A percentile compares a stretch with the other conserved stretches of the same genome.
Conservation (phyloP, 2,888 invertebrate genomes). For the Sepiola atlantica region DNA sequence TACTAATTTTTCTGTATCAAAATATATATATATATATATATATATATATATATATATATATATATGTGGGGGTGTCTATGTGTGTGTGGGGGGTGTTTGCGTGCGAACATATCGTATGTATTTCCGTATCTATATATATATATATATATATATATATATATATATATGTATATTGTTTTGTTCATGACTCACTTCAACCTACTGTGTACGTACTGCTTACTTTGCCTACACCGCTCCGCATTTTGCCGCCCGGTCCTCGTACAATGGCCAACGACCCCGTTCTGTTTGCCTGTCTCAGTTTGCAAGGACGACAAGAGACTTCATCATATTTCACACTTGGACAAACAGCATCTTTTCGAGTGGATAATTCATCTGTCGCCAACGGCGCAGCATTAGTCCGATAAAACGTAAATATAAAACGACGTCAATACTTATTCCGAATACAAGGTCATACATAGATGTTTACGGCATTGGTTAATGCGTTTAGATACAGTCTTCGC, state of each 20-base stretch:
- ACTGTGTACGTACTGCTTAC: not conserved
- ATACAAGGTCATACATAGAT: not conserved
- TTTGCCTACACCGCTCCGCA: not conserved
- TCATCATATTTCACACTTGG: not conserved
- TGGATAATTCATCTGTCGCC: not conserved
- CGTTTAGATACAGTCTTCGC: too few species aligned
- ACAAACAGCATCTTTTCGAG: not conserved
- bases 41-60: too few species aligned
- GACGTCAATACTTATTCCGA: not conserved
- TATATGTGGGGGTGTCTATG: not conserved
- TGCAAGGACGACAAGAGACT: not conserved
- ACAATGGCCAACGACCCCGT: not conserved
- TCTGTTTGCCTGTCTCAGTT: not conserved
- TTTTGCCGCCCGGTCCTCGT: not conserved
- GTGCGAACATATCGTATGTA: too few species aligned
- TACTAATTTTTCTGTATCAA: too few species aligned
- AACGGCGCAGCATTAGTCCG: not conserved
- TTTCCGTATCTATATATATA: not conserved
- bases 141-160: not conserved
- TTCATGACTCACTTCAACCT: fast-evolving
- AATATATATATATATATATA: too few species aligned
- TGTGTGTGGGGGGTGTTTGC: too few species aligned
- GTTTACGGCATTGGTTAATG: too few species aligned
- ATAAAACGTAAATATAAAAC: not conserved
- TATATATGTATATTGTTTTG: not conserved